Percentiles rank a stretch among this genome's conserved stretches.
Evolutionary conservation across 2,888 invertebrate genomes (phyloP).

Genomic region (Hypomecis punctinalis): DNA sequence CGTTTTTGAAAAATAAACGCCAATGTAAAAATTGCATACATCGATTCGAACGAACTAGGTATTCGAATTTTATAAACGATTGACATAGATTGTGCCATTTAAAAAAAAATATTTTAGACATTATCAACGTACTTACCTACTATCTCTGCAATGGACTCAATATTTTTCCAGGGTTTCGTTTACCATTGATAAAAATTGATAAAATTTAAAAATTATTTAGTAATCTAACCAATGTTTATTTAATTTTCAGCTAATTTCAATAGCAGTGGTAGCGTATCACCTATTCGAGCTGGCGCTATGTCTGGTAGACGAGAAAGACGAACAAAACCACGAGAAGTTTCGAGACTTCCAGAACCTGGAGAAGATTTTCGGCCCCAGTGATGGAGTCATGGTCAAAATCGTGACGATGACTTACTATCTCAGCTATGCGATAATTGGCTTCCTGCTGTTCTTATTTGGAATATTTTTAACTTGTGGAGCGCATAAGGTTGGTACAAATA

Average conservation of each 20-base stretch:
- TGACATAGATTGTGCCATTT: too few species aligned
- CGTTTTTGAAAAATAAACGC: too few species aligned
- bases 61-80: too few species aligned
- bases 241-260: conserved; percentile 67
- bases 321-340: conserved; percentile 64
- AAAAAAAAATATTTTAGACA: too few species aligned
- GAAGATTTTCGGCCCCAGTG: conserved; percentile 68
- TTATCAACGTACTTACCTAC: too few species aligned
- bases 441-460: conserved; percentile 68
- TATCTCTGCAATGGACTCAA: too few species aligned
- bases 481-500: conserved; percentile 62
- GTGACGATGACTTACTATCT: conserved; percentile 68
- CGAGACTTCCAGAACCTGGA: conserved; percentile 71
- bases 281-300: conserved; percentile 68
- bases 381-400: conserved; percentile 60
- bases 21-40: too few species aligned
- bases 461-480: conserved; percentile 71
- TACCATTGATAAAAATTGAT: neutral
- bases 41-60: too few species aligned
- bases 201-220: too few species aligned
- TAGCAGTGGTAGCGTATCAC: conserved; percentile 70
- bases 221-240: conserved; percentile 4
- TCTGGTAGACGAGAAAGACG: conserved; percentile 61
- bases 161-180: too few species aligned
- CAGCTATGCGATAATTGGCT: conserved; percentile 65